Conservation (phyloP, 2,888 invertebrate species). For the Acanthococcus lagerstroemiae region DNA sequence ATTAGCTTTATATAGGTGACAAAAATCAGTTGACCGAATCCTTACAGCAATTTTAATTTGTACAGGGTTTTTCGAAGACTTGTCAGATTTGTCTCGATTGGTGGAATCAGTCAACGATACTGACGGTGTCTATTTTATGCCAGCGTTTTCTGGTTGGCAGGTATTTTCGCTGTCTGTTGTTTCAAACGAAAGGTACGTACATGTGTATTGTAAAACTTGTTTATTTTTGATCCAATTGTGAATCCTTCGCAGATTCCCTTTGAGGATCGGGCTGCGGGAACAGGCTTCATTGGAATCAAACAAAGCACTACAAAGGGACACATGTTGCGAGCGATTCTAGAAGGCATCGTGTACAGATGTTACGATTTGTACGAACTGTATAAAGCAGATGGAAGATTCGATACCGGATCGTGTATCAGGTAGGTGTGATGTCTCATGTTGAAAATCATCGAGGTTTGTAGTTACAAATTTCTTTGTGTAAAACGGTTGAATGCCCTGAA, state of each 20-base stretch:
- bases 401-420: constrained; percentile 26
- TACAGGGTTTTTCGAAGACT: constrained; percentile 41
- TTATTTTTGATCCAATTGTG: no score
- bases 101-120: constrained; percentile 58
- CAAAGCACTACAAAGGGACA: constrained; percentile 67
- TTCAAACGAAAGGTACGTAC: no score
- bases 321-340: constrained; percentile 69
- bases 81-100: constrained; percentile 58
- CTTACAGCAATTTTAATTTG: neutral
- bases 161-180: no score
- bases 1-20: neutral
- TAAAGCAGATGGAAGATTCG: constrained; percentile 40
- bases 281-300: constrained; percentile 56
- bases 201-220: no score
- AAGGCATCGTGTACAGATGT: constrained; percentile 74
- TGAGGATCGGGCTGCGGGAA: neutral
- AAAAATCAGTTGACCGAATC: neutral
- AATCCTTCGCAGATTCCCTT: neutral
- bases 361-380: constrained; percentile 42
- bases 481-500: no score
- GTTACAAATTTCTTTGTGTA: no score
- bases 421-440: no score
- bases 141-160: constrained; percentile 80
- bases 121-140: constrained; percentile 75
- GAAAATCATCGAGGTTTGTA: no score